Evolutionary conservation across 2,888 invertebrate genomes (phyloP).

Genomic region (Balanococcus diminutus): DNA sequence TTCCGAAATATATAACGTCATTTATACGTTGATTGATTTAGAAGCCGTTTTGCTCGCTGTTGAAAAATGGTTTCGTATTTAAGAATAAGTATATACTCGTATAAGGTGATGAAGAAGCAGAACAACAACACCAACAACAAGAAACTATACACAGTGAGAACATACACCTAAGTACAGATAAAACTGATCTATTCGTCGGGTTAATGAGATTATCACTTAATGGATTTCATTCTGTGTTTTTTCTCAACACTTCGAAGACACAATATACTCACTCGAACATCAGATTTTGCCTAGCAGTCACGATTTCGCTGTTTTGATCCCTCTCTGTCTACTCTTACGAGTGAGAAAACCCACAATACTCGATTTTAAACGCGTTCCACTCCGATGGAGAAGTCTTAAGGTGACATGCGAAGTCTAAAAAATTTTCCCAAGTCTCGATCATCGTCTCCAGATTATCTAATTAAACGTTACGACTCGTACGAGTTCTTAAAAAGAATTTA

Average conservation of each 20-base stretch:
- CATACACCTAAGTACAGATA: not conserved
- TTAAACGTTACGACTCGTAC: not conserved
- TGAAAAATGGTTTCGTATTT: not conserved
- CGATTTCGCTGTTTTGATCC: not conserved
- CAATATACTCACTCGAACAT: not conserved
- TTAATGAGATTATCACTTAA: slow-evolving; percentile 31
- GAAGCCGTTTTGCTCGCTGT: not conserved
- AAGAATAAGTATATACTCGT: not conserved
- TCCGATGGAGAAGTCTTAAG: not conserved
- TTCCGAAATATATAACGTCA: not conserved
- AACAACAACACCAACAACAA: not conserved
- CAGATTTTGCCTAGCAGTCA: slow-evolving; percentile 4
- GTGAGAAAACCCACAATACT: too few species aligned
- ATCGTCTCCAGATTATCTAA: not conserved
- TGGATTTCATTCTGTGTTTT: not conserved
- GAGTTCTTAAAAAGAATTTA: too few species aligned
- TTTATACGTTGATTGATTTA: slow-evolving; percentile 31
- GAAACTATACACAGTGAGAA: not conserved
- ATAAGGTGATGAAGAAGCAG: not conserved
- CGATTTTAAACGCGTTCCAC: not conserved
- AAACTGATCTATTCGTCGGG: not conserved
- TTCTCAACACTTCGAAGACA: not conserved
- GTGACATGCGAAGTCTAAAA: not conserved
- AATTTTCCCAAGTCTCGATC: not conserved
- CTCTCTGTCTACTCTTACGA: not conserved